Evolutionary conservation across 2,888 invertebrate genomes (phyloP).

Genomic region (Drosophila acutilabella): DNA sequence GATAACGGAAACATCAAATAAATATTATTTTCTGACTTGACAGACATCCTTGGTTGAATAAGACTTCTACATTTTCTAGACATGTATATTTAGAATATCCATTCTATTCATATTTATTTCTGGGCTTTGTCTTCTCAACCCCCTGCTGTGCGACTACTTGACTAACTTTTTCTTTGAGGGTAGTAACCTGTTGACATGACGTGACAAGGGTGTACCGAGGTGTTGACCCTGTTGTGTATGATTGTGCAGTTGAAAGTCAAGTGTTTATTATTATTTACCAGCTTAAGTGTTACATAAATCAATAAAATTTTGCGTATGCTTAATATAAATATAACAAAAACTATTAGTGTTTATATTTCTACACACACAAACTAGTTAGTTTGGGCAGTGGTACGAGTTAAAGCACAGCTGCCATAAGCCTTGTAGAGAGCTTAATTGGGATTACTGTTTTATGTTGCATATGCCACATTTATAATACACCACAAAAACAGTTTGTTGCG

Average conservation of each 20-base stretch:
- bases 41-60: conserved; percentile 27
- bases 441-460: conserved; percentile 63
- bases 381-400: neutral
- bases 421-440: conserved; percentile 64
- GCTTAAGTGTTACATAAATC: conserved; percentile 9
- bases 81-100: conserved; percentile 30
- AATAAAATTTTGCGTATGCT: conserved; percentile 6
- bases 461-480: conserved; percentile 48
- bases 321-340: conserved; percentile 14
- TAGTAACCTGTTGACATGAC: conserved; percentile 33
- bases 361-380: neutral
- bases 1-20: conserved; percentile 75
- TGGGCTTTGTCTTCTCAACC: conserved; percentile 24
- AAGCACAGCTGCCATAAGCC: conserved; percentile 60
- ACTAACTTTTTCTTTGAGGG: conserved; percentile 16
- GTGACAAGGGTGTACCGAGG: conserved; percentile 22
- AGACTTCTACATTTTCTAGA: conserved; percentile 6
- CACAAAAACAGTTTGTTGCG: conserved; percentile 22
- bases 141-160: neutral
- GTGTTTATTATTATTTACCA: conserved; percentile 35
- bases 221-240: conserved; percentile 30
- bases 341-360: conserved; percentile 1
- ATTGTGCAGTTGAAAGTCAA: conserved; percentile 40
- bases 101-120: conserved; percentile 26
- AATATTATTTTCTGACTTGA: conserved; percentile 67